Base-by-base conservation (phyloP, 2,113 vertebrate species). In the Dissostichus mawsoni region DNA sequence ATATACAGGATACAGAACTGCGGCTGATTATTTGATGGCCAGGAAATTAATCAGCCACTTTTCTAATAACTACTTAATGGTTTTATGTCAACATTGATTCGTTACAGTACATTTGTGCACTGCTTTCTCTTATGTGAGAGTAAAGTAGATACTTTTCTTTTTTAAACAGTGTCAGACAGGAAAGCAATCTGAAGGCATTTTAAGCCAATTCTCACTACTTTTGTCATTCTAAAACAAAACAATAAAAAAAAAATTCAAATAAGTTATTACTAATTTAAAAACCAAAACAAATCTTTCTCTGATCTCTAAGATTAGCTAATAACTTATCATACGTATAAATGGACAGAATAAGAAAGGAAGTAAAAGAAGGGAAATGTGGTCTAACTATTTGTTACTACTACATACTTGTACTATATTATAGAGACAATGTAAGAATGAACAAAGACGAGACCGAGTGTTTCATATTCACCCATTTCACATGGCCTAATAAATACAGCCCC, bases 371-470 rank as follows among this genome's bases (percentile, higher is more conserved):
- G 7, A 29, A 17, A 68, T 11, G 11, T 61, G 47, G 33, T 44
- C 47, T 20, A 12, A 55, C 63, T 41, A 1, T 8, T 17, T 5
- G 64, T 78, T 70, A 53, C 36, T 7, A 36, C 36, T 41, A 41
- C 36, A 53, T 10, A 12, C 41, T 56, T 75, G 11, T 20, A 65
- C 23, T 52, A 17, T 8, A 17, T 55, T 69, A 7, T 8, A 8
- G 36, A 41, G 8, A 41, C 16, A 41, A 45, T 51, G 52, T 5
- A n/a, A 36, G 47, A 65, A 45, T 58, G 33, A 69, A 69, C 47
- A 69, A 70, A 74, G 47, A 75, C 50, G 66, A 16, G 52, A 74
- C 14, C 65, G 8, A 18, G 81, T 18, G 44, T 81, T 88, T 85
- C 48, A 55, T 74, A 48, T 18, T 51, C 14, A 52, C 58, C 45